These are phyloP conservation scores for Bubo blakistoni DNA, from an alignment of 2,113 vertebrate genomes.

Conservation along the genomic window DNA sequence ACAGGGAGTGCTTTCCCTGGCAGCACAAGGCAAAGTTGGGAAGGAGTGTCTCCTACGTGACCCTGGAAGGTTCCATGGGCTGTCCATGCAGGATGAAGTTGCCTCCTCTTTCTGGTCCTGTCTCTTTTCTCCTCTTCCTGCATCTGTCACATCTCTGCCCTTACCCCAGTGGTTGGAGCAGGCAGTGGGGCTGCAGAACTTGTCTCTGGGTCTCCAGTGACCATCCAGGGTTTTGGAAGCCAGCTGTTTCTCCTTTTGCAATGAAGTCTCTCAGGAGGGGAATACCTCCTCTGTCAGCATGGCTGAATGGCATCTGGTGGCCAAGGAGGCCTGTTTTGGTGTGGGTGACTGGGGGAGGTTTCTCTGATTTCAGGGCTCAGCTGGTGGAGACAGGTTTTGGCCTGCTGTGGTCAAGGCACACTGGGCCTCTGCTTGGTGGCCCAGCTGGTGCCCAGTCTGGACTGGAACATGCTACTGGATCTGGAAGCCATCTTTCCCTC, in stretches of 20 bases:
- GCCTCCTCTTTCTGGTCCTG: neutral
- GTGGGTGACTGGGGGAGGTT: neutral
- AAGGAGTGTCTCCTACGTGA: neutral
- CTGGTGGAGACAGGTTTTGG: neutral
- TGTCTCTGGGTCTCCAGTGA: neutral
- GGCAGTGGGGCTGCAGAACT: neutral
- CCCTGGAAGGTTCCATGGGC: neutral
- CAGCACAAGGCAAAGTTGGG: neutral
- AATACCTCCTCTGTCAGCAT: neutral
- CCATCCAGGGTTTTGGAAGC: neutral
- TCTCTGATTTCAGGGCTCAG: neutral
- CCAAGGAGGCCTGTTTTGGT: neutral
- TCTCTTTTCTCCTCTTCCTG: neutral
- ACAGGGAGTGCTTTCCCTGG: neutral
- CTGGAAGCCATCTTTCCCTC: neutral
- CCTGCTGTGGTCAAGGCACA: neutral
- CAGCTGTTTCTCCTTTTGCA: neutral
- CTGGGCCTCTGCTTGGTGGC: neutral
- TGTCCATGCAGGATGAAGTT: neutral
- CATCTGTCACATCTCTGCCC: rapidly evolving
- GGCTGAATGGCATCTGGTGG: neutral
- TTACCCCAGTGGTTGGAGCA: neutral
- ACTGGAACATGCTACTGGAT: neutral
- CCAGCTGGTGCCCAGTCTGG: neutral
- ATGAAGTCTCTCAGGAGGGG: neutral